Base-by-base conservation (phyloP, 2,797 vertebrate species). In the Danio tinwini region DNA sequence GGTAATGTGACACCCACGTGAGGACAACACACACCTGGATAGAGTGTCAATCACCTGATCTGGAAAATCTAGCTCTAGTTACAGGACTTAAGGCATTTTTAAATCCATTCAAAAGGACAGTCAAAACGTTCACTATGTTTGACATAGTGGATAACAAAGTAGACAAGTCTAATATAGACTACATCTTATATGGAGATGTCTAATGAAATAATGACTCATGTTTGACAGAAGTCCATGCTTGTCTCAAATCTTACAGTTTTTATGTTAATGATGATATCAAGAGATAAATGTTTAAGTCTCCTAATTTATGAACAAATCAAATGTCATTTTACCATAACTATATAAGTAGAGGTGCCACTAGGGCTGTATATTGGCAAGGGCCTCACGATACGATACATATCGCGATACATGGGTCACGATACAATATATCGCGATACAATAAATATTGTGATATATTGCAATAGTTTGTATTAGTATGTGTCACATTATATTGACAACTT, bases 41-140 rank as follows among this genome's bases (percentile, higher is more conserved):
- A 89, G 83, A 77, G 90, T 94, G 88, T 91, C 91, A 86, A 88
- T 90, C 86, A 94, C 86, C 85, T 81, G 92, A 94, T 92, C 91
- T 89, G 87, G 87, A 85, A 86, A 83, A 83, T 88, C 88, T 87
- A 86, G 91, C 89, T 93, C 91, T 87, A 87, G 91, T 92, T 92
- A 92, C 76, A 71, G 47, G 47, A 61, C 92, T 86, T 80, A 78
- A 86, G 87, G 89, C 89, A 88, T 90, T 91, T 91, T 89, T 89
- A 90, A 88, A 89, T 90, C 86, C 87, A 88, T 90, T 88, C 91
- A 86, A 82, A 87, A 83, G 81, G 63, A 74, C 29, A 83, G 74
- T 83, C 81, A 86, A 81, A 78, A 58, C 71, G 67, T 65, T 63
- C 74, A 71, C 17, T 17, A 59, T 29, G 59, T 74, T 82, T 72